phyloP scores from a whole-genome alignment of 2,113 vertebrate species.

The Corythornis madagascariensis region DNA sequence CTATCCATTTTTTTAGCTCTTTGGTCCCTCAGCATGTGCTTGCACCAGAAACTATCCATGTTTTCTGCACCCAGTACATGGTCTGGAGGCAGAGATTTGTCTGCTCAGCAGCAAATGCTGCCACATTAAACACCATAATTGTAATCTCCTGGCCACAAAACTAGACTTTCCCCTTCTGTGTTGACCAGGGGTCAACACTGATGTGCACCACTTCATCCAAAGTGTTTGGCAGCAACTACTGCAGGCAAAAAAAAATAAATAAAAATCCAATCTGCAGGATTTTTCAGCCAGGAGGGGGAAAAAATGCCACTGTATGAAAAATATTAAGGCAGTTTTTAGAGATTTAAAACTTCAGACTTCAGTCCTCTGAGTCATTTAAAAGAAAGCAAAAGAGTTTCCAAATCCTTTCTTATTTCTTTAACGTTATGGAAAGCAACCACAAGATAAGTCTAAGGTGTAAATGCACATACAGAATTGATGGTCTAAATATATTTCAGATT shows the following conservation, averaged over 20 bases:
- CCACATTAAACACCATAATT: not conserved
- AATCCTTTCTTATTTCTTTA: not conserved
- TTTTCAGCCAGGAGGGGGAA: not conserved
- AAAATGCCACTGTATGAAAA: not conserved
- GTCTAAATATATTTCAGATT: not conserved
- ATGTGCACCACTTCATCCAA: conserved; percentile 5
- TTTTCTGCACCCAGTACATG: not conserved
- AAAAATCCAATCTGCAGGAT: not conserved
- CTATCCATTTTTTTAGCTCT: not conserved
- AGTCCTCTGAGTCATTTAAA: not conserved
- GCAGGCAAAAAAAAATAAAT: not conserved
- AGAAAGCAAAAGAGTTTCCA: not conserved
- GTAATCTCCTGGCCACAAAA: not conserved
- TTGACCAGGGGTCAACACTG: not conserved
- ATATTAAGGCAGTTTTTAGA: not conserved
- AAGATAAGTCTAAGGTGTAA: rapidly evolving
- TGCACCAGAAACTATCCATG: not conserved
- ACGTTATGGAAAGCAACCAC: not conserved
- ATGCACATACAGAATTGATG: rapidly evolving
- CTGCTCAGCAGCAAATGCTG: not conserved
- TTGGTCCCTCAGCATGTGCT: rapidly evolving
- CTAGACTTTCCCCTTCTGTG: not conserved
- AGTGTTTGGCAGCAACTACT: conserved; percentile 4
- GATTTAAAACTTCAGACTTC: not conserved
- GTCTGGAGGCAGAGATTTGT: not conserved